Evolutionary conservation across 2,888 invertebrate genomes (phyloP).

Genomic region (Euzophera pinguis): DNA sequence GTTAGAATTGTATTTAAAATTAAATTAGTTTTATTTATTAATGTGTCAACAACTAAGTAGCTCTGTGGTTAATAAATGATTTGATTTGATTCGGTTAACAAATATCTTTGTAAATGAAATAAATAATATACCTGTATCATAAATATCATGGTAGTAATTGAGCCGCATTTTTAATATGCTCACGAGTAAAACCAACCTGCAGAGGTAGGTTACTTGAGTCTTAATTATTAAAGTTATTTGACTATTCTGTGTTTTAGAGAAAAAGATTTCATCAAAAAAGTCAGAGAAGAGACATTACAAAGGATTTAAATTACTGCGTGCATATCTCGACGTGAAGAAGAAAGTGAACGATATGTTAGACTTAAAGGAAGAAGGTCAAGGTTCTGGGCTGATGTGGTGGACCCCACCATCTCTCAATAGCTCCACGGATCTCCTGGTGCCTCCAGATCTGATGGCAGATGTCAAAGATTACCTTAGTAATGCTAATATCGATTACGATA

Average conservation of each 20-base stretch:
- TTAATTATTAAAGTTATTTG: constrained; percentile 13
- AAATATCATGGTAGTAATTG: too few relatives aligned
- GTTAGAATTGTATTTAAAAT: too few relatives aligned
- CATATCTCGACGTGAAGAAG: constrained; percentile 61
- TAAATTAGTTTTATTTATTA: too few relatives aligned
- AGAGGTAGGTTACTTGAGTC: too few relatives aligned
- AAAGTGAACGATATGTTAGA: constrained; percentile 69
- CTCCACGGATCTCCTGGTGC: constrained; percentile 85
- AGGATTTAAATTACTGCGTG: constrained; percentile 75
- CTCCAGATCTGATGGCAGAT: constrained; percentile 82
- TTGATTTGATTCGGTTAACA: too few relatives aligned
- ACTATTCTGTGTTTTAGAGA: constrained; percentile 29
- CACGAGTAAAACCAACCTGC: too few relatives aligned
- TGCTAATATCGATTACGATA: constrained; percentile 81
- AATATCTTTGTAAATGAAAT: too few relatives aligned
- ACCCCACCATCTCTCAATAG: constrained; percentile 67
- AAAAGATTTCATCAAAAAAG: constrained; percentile 57
- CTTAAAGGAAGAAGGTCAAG: constrained; percentile 69
- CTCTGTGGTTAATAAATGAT: too few relatives aligned
- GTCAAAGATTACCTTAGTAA: constrained; percentile 81
- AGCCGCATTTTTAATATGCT: too few relatives aligned
- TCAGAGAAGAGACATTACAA: constrained; percentile 71
- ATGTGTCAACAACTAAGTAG: too few relatives aligned
- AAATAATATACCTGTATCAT: too few relatives aligned
- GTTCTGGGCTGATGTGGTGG: constrained; percentile 76